Conservation (phyloP, 2,888 invertebrate genomes). For the Cosmia pyralina region DNA sequence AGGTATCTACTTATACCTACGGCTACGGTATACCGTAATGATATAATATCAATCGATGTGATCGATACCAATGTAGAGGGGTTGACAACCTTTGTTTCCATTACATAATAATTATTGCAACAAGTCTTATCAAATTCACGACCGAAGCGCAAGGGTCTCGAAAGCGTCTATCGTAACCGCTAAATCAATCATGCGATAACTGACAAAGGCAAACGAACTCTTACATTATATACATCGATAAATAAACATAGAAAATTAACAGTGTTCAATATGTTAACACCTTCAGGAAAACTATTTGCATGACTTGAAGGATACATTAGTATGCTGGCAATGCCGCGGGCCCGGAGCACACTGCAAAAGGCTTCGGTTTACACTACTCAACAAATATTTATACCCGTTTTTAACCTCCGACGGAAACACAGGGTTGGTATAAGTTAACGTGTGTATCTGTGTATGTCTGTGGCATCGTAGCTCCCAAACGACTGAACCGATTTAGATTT, state of each 20-base stretch:
- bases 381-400: not conserved
- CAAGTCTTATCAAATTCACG: conserved; percentile 42
- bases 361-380: not conserved
- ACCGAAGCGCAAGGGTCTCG: conserved; percentile 20
- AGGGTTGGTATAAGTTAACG: too few relatives aligned
- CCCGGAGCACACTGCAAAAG: not conserved
- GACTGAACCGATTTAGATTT: too few relatives aligned
- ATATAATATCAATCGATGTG: too few relatives aligned
- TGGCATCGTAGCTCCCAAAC: too few relatives aligned
- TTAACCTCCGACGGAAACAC: too few relatives aligned
- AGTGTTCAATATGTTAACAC: conserved; percentile 24
- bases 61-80: conserved; percentile 1
- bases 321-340: conserved; percentile 5
- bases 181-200: conserved; percentile 49
- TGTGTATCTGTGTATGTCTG: too few relatives aligned
- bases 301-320: conserved; percentile 17
- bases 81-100: conserved; percentile 18
- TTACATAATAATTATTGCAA: conserved; percentile 11
- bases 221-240: conserved; percentile 21
- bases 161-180: not conserved
- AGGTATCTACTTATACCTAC: too few relatives aligned
- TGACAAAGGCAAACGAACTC: conserved; percentile 23
- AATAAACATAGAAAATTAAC: conserved; percentile 37
- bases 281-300: conserved; percentile 30
- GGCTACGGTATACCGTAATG: too few relatives aligned